Conservation (phyloP, 1,140 invertebrate species). For the Neoseiulus cucumeris region DNA sequence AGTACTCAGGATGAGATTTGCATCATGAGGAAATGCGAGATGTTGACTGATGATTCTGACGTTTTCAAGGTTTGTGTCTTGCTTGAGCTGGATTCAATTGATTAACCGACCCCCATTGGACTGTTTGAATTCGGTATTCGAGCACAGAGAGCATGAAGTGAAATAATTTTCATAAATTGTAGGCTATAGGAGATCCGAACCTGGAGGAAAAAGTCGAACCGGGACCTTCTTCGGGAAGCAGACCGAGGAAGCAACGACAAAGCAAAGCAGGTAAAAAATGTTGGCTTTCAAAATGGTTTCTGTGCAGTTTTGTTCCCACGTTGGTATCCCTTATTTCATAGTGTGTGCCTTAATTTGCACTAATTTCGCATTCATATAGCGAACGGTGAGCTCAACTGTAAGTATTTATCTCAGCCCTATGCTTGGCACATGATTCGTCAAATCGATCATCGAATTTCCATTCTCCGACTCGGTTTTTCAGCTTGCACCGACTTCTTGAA, state of each 20-base stretch:
- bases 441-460: background rate
- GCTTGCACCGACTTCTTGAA: background rate
- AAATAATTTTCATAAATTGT: too few relatives aligned
- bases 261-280: background rate
- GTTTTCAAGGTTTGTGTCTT: background rate
- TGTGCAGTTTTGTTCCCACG: too few relatives aligned
- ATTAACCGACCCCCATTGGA: background rate
- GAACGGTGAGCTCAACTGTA: too few relatives aligned
- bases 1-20: constrained; percentile 1
- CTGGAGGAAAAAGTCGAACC: background rate
- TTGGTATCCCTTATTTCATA: too few relatives aligned
- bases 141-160: too few relatives aligned
- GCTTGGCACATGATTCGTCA: too few relatives aligned
- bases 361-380: too few relatives aligned
- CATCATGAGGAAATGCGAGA: constrained; percentile 7
- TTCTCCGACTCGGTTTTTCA: background rate
- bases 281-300: too few relatives aligned
- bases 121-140: too few relatives aligned
- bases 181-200: constrained; percentile 3
- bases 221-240: too few relatives aligned
- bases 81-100: background rate
- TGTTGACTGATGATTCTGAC: background rate
- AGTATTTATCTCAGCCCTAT: too few relatives aligned
- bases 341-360: too few relatives aligned
- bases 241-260: constrained; percentile 4